These are phyloP conservation scores for Glaucidium brasilianum DNA, from an alignment of 2,113 vertebrate species.

Conservation along the genomic window DNA sequence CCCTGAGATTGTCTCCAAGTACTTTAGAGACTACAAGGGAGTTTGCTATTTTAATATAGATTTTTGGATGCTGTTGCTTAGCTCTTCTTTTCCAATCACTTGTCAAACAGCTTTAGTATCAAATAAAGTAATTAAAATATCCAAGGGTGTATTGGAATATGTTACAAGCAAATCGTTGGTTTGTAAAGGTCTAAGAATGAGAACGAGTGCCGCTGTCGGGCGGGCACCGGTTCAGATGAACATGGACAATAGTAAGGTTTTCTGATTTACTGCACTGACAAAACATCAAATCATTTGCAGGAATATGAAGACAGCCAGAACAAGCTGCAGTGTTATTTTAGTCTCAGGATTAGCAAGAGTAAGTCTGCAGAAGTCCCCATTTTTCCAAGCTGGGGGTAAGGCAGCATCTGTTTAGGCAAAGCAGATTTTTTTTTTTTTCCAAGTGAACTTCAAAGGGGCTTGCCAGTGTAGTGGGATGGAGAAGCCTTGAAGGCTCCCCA, in stretches of 20 bases:
- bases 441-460: background rate
- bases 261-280: background rate
- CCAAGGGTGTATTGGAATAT: background rate
- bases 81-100: background rate
- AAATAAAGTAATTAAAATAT: conserved; percentile 22
- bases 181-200: background rate
- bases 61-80: background rate
- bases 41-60: background rate
- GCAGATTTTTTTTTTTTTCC: background rate
- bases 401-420: background rate
- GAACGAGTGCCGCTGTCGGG: background rate
- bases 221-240: background rate
- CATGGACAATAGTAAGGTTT: background rate
- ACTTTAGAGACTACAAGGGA: background rate
- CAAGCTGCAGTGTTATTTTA: background rate
- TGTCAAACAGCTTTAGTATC: background rate
- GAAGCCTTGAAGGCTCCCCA: background rate
- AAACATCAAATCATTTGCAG: background rate
- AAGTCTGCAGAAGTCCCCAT: background rate
- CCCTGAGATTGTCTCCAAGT: background rate
- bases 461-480: background rate
- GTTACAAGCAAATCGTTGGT: background rate
- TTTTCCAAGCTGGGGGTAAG: background rate
- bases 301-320: background rate
- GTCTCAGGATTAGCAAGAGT: background rate